Evolutionary conservation across 2,888 invertebrate species (phyloP).

Genomic region (Spialia ferax): DNA sequence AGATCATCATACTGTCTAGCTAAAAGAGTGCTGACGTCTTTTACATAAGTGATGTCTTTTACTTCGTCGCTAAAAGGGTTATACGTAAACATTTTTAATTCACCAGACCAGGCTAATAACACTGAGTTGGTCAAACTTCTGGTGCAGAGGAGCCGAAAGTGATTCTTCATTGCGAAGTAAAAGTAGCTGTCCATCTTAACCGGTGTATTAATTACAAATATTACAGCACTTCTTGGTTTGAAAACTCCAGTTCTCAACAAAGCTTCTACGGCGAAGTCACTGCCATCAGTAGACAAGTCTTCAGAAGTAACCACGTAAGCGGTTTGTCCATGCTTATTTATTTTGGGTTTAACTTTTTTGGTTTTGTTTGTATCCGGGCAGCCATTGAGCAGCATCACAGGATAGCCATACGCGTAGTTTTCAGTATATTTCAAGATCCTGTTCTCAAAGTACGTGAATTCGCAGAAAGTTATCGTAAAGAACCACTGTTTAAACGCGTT

Average conservation of each 20-base stretch:
- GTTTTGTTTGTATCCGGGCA: slow-evolving; percentile 65
- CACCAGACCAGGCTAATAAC: slow-evolving; percentile 63
- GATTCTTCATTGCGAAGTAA: slow-evolving; percentile 68
- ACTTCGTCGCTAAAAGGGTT: slow-evolving; percentile 79
- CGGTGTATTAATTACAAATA: slow-evolving; percentile 70
- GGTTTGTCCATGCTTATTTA: slow-evolving; percentile 75
- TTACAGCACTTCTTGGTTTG: slow-evolving; percentile 73
- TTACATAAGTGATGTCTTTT: slow-evolving; percentile 68
- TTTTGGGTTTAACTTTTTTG: slow-evolving; percentile 66
- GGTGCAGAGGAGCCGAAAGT: slow-evolving; percentile 83
- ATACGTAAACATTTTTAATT: slow-evolving; percentile 79
- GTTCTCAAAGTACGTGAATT: slow-evolving; percentile 80
- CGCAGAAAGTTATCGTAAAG: slow-evolving; percentile 77
- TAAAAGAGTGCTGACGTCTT: slow-evolving; percentile 63
- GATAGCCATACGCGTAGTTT: slow-evolving; percentile 69
- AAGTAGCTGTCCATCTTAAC: slow-evolving; percentile 68
- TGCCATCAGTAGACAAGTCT: slow-evolving; percentile 63
- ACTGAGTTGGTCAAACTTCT: slow-evolving; percentile 83
- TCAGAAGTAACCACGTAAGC: slow-evolving; percentile 74
- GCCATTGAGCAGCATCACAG: slow-evolving; percentile 73
- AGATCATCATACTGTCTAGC: slow-evolving; percentile 66
- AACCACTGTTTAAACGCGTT: slow-evolving; percentile 76
- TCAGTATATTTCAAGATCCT: slow-evolving; percentile 76
- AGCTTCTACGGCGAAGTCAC: slow-evolving; percentile 65
- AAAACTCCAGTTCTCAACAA: slow-evolving; percentile 74